Base-by-base conservation (phyloP, 2,797 vertebrate species). In the Thalassophryne amazonica region DNA sequence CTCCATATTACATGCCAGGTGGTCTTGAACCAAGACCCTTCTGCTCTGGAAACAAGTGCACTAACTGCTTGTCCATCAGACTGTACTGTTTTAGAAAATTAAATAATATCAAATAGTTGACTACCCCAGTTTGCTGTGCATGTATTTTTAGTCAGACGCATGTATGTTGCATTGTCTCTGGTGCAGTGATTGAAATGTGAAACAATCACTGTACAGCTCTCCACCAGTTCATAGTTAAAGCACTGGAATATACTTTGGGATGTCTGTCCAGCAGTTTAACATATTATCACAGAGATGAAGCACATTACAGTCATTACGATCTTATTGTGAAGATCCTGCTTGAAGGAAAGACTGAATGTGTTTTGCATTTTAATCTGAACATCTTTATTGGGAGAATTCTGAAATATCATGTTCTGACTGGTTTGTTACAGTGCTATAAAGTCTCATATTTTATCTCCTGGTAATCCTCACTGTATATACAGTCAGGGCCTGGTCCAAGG, bases 101-200 rank as follows among this genome's bases (percentile, higher is more conserved):
- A n/a, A n/a, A n/a, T n/a, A n/a, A n/a, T n/a, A n/a, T n/a, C n/a
- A n/a, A n/a, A n/a, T n/a, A n/a, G n/a, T n/a, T n/a, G n/a, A n/a
- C n/a, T n/a, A n/a, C n/a, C n/a, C n/a, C n/a, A n/a, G n/a, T n/a
- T n/a, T n/a, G n/a, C n/a, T n/a, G n/a, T n/a, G n/a, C n/a, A n/a
- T n/a, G n/a, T n/a, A n/a, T n/a, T n/a, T n/a, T n/a, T n/a, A n/a
- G n/a, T n/a, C n/a, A n/a, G n/a, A n/a, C n/a, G n/a, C n/a, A n/a
- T n/a, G n/a, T n/a, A n/a, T n/a, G n/a, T n/a, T n/a, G n/a, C n/a
- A n/a, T n/a, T n/a, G n/a, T n/a, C n/a, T n/a, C n/a, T n/a, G n/a
- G n/a, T n/a, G n/a, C n/a, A n/a, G n/a, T n/a, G n/a, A n/a, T 37
- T 28, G 20, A 49, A 64, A 67, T 51, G 80, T n/a, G 49, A 61